Conservation (phyloP, 2,888 invertebrate genomes). For the Sminthurides aquaticus region DNA sequence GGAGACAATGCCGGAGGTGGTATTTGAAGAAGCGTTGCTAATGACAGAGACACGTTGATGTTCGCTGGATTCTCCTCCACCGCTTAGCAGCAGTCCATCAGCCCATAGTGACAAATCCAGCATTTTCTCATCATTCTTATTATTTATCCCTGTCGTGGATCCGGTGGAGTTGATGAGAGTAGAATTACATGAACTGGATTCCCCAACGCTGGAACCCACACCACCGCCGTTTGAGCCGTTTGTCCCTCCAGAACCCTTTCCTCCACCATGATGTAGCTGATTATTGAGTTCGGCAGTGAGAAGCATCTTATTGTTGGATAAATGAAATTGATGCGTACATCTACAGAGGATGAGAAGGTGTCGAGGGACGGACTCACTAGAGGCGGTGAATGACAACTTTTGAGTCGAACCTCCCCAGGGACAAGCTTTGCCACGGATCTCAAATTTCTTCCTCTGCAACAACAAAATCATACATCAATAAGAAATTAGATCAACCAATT, state of each 20-base stretch:
- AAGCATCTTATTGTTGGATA: slow-evolving; percentile 47
- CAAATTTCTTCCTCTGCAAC: slow-evolving; percentile 81
- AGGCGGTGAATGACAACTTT: slow-evolving; percentile 75
- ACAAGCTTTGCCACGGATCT: slow-evolving; percentile 78
- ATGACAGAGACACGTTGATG: slow-evolving; percentile 81
- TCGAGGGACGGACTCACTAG: slow-evolving; percentile 88
- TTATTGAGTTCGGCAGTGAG: slow-evolving; percentile 18
- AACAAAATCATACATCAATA: not conserved
- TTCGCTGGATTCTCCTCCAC: slow-evolving; percentile 32
- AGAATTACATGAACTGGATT: slow-evolving; percentile 36
- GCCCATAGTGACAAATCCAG: slow-evolving; percentile 43
- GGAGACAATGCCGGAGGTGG: slow-evolving; percentile 92
- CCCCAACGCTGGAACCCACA: too few species aligned
- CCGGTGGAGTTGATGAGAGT: slow-evolving; percentile 30
- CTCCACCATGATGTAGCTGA: slow-evolving; percentile 14
- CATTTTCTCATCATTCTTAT: slow-evolving; percentile 41
- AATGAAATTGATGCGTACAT: slow-evolving; percentile 87
- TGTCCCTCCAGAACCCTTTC: slow-evolving; percentile 11
- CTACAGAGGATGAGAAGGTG: slow-evolving; percentile 78
- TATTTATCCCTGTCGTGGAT: not conserved
- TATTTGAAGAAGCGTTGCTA: slow-evolving; percentile 90
- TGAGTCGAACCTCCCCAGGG: slow-evolving; percentile 56
- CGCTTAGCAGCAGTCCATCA: slow-evolving; percentile 40
- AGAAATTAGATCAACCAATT: too few species aligned
- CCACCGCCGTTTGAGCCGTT: slow-evolving; percentile 27